phyloP scores from a whole-genome alignment of 2,888 invertebrate species.

The Dynastes tityus region DNA sequence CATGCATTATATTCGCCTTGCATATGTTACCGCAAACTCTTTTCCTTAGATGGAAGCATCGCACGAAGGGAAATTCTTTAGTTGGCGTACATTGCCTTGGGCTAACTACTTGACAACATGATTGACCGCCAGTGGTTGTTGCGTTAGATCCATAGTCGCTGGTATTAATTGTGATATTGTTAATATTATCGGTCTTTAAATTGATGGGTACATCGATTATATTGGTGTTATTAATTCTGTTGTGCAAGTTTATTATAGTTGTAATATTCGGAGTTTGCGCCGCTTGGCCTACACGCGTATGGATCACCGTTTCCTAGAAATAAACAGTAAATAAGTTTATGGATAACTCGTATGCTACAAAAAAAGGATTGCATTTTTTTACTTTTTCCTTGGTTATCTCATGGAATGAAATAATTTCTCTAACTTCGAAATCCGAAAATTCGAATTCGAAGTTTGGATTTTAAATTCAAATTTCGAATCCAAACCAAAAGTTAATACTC shows the following conservation, averaged over 20 bases:
- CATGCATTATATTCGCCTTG: conserved; percentile 65
- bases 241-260: conserved; percentile 47
- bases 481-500: no score
- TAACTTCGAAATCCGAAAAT: no score
- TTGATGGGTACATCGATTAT: conserved; percentile 67
- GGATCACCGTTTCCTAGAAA: conserved; percentile 24
- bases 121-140: conserved; percentile 34
- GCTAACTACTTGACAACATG: conserved; percentile 67
- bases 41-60: conserved; percentile 67
- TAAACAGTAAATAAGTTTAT: background rate
- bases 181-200: conserved; percentile 67
- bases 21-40: conserved; percentile 66
- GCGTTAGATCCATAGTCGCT: conserved; percentile 21
- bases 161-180: conserved; percentile 64
- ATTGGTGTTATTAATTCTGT: conserved; percentile 48
- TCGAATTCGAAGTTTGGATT: no score
- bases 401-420: no score
- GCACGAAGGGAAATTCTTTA: conserved; percentile 60
- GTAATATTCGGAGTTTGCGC: conserved; percentile 43
- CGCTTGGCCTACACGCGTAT: background rate
- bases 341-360: no score
- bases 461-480: no score
- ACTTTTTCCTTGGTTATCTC: no score
- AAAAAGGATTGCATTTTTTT: no score
- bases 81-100: conserved; percentile 66